Evolutionary conservation across 1,140 invertebrate species (phyloP).

Genomic region (Nylanderia fulva): DNA sequence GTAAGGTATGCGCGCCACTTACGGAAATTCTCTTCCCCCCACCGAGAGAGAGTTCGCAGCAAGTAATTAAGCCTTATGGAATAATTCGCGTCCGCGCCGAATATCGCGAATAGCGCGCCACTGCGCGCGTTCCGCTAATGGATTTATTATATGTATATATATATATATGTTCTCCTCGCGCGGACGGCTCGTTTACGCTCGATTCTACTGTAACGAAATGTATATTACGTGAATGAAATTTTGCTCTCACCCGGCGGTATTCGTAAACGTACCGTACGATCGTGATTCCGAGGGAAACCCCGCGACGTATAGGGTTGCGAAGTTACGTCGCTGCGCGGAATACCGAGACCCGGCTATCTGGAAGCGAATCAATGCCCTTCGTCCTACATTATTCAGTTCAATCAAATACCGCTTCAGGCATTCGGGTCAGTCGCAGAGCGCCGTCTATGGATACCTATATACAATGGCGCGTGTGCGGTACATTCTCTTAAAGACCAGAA

Average conservation of each 20-base stretch:
- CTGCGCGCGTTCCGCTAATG: neutral
- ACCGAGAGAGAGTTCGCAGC: neutral
- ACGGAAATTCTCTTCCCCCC: constrained; percentile 6
- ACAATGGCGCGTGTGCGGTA: neutral
- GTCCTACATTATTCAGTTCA: constrained; percentile 80
- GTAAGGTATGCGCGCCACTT: constrained; percentile 14
- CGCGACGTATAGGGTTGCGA: constrained; percentile 13
- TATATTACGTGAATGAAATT: constrained; percentile 50
- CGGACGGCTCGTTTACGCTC: constrained; percentile 5
- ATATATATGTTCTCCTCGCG: neutral
- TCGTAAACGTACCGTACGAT: constrained; percentile 32
- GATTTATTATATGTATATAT: constrained; percentile 37
- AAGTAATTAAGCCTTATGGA: constrained; percentile 45
- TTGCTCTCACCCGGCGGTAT: neutral
- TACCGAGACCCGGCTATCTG: constrained; percentile 71
- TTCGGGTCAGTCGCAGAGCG: constrained; percentile 73
- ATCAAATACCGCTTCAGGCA: constrained; percentile 78
- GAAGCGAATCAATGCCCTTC: constrained; percentile 80
- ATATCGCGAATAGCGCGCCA: neutral
- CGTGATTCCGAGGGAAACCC: constrained; percentile 34
- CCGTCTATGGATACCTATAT: constrained; percentile 10
- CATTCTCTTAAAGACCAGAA: neutral
- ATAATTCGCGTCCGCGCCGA: constrained; percentile 27
- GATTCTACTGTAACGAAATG: neutral
- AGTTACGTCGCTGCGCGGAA: constrained; percentile 53